Percentiles rank a stretch among this genome's conserved stretches.
These are phyloP conservation scores for Esox niger DNA, from an alignment of 2,113 vertebrate genomes.

Conservation along the genomic window DNA sequence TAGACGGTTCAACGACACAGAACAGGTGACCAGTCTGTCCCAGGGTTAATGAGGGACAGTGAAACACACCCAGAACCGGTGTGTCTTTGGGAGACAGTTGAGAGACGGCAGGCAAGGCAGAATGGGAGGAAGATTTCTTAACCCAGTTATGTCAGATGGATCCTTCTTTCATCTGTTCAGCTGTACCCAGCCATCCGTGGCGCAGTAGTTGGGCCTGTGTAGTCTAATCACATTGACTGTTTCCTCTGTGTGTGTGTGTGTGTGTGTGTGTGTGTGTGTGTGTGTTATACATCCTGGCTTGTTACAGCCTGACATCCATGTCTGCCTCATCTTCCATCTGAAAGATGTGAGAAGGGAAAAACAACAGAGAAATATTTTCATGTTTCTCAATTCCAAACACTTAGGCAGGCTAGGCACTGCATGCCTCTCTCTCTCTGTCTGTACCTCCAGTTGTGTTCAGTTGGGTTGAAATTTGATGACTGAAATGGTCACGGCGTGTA, in stretches of 20 bases:
- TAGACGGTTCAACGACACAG: slow-evolving; percentile 25
- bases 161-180: slow-evolving; percentile 47
- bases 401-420: not conserved
- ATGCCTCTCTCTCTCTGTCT: not conserved
- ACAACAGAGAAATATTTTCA: slow-evolving; percentile 9
- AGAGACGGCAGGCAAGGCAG: slow-evolving; percentile 9
- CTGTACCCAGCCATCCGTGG: slow-evolving; percentile 53
- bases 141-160: slow-evolving; percentile 72
- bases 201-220: slow-evolving; percentile 37
- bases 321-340: slow-evolving; percentile 13
- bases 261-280: slow-evolving; percentile 15
- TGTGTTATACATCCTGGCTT: not conserved
- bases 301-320: not conserved
- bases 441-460: too few species aligned
- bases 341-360: slow-evolving; percentile 8
- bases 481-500: too few species aligned
- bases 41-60: not conserved
- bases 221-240: slow-evolving; percentile 58
- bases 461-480: too few species aligned
- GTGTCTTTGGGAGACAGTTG: slow-evolving; percentile 7
- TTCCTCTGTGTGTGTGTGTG: slow-evolving; percentile 5
- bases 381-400: slow-evolving; percentile 8
- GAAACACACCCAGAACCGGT: slow-evolving; percentile 19
- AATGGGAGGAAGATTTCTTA: slow-evolving; percentile 48
- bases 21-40: slow-evolving; percentile 15